These are phyloP conservation scores for Uloborus diversus DNA, from an alignment of 1,140 invertebrate species.

Conservation along the genomic window DNA sequence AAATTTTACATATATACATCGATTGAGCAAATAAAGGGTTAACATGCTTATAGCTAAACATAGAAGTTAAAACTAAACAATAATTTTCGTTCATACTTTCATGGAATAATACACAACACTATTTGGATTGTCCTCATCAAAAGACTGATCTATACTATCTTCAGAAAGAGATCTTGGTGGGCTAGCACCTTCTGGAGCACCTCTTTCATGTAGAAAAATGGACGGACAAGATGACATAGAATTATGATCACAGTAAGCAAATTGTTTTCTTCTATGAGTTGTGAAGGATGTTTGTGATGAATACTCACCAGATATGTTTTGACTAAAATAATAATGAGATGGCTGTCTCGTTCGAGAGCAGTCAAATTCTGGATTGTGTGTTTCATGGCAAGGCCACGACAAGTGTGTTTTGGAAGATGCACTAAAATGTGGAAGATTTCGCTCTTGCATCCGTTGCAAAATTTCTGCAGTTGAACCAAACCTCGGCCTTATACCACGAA, in stretches of 20 bases:
- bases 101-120: slow-evolving; percentile 44
- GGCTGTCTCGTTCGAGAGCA: too few relatives aligned
- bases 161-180: slow-evolving; percentile 8
- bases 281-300: slow-evolving; percentile 16
- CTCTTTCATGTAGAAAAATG: slow-evolving; percentile 22
- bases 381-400: slow-evolving; percentile 54
- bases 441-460: slow-evolving; percentile 80
- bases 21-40: too few relatives aligned
- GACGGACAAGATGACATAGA: slow-evolving; percentile 45
- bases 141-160: background rate
- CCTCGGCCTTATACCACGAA: slow-evolving; percentile 76
- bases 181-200: slow-evolving; percentile 42
- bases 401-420: slow-evolving; percentile 34
- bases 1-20: too few relatives aligned
- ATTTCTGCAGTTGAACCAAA: slow-evolving; percentile 83
- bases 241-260: slow-evolving; percentile 30
- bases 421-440: slow-evolving; percentile 71
- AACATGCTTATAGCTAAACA: background rate
- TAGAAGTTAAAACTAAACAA: background rate
- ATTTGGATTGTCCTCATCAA: background rate
- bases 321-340: slow-evolving; percentile 13
- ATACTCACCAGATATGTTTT: slow-evolving; percentile 12
- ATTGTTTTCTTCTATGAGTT: background rate
- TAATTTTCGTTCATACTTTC: slow-evolving; percentile 14
- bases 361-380: background rate